Conservation (phyloP, 2,113 vertebrate genomes). For the Rhizomys pruinosus region DNA sequence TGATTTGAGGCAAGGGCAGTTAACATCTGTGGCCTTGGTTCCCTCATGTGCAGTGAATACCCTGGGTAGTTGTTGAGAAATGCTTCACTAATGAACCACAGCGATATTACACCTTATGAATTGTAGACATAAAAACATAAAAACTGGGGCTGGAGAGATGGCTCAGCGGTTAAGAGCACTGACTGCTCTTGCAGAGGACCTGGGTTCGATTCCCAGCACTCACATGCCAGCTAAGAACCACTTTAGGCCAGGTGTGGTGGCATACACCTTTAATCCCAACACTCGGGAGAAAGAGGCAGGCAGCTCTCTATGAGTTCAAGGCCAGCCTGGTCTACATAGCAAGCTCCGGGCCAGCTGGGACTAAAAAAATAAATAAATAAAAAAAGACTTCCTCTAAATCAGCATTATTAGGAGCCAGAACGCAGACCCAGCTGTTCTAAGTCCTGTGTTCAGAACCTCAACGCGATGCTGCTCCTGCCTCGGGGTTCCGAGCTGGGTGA, state of each 20-base stretch:
- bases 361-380: no score
- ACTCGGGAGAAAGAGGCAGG: no score
- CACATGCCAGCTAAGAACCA: no score
- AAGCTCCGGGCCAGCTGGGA: no score
- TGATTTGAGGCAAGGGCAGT: background rate
- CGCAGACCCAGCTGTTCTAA: background rate
- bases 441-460: background rate
- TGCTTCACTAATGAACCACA: background rate
- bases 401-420: background rate
- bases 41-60: conserved; percentile 6
- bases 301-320: no score
- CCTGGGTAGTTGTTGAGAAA: background rate
- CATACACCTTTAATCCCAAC: no score
- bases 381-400: background rate
- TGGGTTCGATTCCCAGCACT: no score
- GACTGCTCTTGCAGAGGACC: no score
- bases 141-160: background rate
- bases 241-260: no score
- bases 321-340: no score
- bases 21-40: background rate
- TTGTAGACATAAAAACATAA: background rate
- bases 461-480: background rate
- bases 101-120: background rate
- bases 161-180: no score
- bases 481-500: background rate